A percentile compares a stretch with the other conserved stretches of the same genome.
These are phyloP conservation scores for Oncorhynchus mykiss DNA, from an alignment of 2,113 vertebrate genomes.

Conservation along the genomic window DNA sequence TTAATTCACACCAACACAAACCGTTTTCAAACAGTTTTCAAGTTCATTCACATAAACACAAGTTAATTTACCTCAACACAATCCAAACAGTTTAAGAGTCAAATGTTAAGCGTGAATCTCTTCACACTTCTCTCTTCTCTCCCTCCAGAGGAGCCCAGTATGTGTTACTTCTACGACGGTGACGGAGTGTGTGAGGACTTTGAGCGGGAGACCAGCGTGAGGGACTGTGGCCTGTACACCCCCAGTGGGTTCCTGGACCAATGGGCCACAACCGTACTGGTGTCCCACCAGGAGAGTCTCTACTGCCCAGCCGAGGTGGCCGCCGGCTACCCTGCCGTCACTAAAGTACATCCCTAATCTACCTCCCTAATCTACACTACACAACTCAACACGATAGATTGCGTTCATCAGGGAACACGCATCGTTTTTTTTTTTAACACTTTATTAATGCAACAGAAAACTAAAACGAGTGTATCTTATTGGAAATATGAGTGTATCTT, in stretches of 20 bases:
- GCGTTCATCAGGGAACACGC: too few species aligned
- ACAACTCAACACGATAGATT: too few species aligned
- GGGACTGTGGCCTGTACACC: conserved; percentile 94
- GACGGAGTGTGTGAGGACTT: conserved; percentile 98
- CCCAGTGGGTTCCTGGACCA: conserved; percentile 94
- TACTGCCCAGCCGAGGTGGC: conserved; percentile 92
- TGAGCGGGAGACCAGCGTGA: conserved; percentile 90
- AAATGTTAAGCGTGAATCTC: conserved; percentile 1
- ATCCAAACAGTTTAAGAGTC: too few species aligned
- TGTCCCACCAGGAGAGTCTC: conserved; percentile 88
- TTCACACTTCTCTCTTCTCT: conserved; percentile 3
- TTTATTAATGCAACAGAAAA: too few species aligned
- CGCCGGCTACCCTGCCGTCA: conserved; percentile 90
- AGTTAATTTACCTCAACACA: too few species aligned
- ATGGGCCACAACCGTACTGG: conserved; percentile 88
- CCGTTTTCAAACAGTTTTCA: too few species aligned
- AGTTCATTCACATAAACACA: too few species aligned
- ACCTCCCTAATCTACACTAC: too few species aligned
- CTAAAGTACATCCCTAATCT: conserved; percentile 80
- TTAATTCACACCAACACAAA: too few species aligned
- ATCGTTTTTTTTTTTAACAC: too few species aligned
- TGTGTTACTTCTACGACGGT: conserved; percentile 95
- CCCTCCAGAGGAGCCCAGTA: conserved; percentile 87
- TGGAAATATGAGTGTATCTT: too few species aligned
- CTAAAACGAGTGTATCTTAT: too few species aligned